Evolutionary conservation across 1,140 invertebrate species (phyloP), one percentile per base, ranked within the genome.

Genomic region (Brachionus rotundiformis): DNA sequence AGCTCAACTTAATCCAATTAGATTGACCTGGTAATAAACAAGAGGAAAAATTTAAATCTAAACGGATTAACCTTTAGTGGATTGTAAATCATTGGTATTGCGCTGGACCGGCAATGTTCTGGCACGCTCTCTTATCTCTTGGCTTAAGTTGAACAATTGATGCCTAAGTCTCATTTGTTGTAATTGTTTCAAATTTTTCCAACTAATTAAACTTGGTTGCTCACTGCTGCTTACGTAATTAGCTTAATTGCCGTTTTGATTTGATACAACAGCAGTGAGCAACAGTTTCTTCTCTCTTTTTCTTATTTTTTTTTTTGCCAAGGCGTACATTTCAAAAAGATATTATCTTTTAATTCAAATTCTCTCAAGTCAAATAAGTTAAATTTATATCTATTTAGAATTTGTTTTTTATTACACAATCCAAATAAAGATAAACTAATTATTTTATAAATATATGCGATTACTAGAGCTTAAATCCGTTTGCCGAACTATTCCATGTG

Each of bases 1-100:
- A 63, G 29, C 25, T 16, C 29, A 27, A 63, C 25, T 63, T 63
- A 63, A 63, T 63, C 61, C 61, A 63, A 63, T 63, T 63, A 63
- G 61, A 63, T 63, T 63, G 61, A 63, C 61, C 61, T 23, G 29
- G 25, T 29, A 63, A 33, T 25, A 25, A 54, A 54, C 19, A 19
- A 54, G 23, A 11, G 5, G 19, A 25, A 54, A 54, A 54, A 19
- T 54, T 54, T 54, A 54, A 54, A 54, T 19, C 47, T 54, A 54
- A 54, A 54, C 47, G 47, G 47, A 54, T 54, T 54, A 54, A 54
- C 47, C 47, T 54, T 54, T 54, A 54, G 47, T 54, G 19, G 47
- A 16, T 54, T 54, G 47, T 54, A 54, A 54, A 54, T 54, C 47
- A 54, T 7, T 25, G 47, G 47, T n/a, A 54, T 54, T 54, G 47